These are phyloP conservation scores for Distichodus sexfasciatus DNA, from an alignment of 2,797 vertebrate genomes.

Conservation along the genomic window DNA sequence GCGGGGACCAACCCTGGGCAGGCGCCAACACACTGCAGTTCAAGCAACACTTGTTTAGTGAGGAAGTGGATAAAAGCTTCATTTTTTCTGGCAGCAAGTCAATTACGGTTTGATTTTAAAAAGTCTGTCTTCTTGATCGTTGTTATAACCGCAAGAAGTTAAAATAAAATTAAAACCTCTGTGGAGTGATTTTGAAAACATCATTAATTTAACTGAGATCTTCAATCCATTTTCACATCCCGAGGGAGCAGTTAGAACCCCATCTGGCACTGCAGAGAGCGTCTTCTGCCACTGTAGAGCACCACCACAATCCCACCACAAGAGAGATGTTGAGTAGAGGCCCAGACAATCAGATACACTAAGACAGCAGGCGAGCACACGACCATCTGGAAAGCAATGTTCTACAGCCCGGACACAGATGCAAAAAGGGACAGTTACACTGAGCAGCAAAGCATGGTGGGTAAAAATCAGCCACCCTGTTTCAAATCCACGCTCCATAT, in stretches of 20 bases:
- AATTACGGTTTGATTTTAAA: too few species aligned
- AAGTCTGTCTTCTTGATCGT: too few species aligned
- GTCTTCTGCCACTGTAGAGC: neutral
- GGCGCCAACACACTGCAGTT: too few species aligned
- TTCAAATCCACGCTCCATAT: conserved; percentile 30
- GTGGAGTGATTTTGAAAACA: neutral
- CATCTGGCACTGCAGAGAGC: too few species aligned
- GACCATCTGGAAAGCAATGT: conserved; percentile 20
- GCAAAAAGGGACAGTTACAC: conserved; percentile 24
- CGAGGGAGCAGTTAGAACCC: neutral
- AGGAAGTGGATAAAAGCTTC: too few species aligned
- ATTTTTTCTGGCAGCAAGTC: too few species aligned
- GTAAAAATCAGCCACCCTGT: conserved; percentile 16
- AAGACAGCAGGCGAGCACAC: neutral
- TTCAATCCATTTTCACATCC: too few species aligned
- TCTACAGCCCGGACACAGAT: conserved; percentile 17
- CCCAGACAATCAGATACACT: neutral
- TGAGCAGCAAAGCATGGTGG: conserved; percentile 30
- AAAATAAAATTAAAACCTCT: too few species aligned
- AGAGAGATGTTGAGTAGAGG: neutral
- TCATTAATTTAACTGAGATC: neutral
- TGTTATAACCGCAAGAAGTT: too few species aligned
- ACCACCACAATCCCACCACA: neutral
- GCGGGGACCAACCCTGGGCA: too few species aligned
- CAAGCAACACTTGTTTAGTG: too few species aligned